Evolutionary conservation across 2,113 vertebrate genomes (phyloP).

Genomic region (Tupaia chinensis): DNA sequence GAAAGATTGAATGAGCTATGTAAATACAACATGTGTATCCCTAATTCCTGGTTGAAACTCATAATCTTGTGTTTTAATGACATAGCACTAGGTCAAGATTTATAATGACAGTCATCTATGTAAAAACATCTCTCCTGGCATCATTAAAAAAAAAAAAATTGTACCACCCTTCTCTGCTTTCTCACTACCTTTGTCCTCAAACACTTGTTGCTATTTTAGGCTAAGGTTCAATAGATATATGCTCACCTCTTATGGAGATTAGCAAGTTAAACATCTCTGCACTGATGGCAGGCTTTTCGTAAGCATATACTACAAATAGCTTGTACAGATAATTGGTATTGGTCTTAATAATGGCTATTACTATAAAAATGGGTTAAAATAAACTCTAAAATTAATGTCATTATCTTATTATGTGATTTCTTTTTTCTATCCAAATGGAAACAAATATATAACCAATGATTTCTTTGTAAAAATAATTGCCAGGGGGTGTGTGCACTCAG

Average conservation of each 20-base stretch:
- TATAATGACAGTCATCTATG: neutral
- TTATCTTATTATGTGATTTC: neutral
- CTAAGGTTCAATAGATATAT: neutral
- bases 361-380: conserved; percentile 22
- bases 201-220: neutral
- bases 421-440: neutral
- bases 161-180: neutral
- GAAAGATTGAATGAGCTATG: neutral
- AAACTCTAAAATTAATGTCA: conserved; percentile 23
- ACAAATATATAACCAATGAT: neutral
- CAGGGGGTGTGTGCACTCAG: too few species aligned
- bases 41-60: neutral
- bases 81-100: neutral
- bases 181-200: neutral
- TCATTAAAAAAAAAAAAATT: neutral
- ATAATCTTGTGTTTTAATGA: neutral
- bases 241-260: neutral
- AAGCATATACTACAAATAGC: neutral
- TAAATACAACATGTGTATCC: neutral
- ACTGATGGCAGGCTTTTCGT: neutral
- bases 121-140: neutral
- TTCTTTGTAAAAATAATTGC: neutral
- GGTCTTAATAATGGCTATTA: neutral
- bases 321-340: neutral
- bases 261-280: neutral